Percentiles rank a stretch among this genome's conserved stretches.
phyloP scores from a whole-genome alignment of 2,888 invertebrate species.

The Apotomis capreana region DNA sequence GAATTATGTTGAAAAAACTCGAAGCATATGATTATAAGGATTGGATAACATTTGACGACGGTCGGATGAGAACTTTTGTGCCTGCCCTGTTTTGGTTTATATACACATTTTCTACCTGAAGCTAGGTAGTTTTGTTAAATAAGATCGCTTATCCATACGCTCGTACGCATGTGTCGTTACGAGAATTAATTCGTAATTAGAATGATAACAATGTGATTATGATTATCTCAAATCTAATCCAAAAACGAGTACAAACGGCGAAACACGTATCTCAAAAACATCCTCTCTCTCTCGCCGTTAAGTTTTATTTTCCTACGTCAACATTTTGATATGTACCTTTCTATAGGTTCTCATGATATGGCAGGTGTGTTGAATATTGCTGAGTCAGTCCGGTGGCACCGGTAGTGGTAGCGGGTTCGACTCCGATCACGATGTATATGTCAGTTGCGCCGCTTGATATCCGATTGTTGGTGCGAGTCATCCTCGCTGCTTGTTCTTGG shows the following conservation, averaged over 20 bases:
- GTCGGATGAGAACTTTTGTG: conserved; percentile 63
- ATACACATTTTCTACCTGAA: conserved; percentile 42
- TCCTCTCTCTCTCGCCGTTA: background rate
- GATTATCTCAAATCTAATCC: conserved; percentile 52
- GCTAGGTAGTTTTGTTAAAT: conserved; percentile 22
- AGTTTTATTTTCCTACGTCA: conserved; percentile 7
- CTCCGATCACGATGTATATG: conserved; percentile 81
- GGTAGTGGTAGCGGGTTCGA: conserved; percentile 80
- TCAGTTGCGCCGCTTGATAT: conserved; percentile 80
- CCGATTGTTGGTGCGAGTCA: conserved; percentile 75
- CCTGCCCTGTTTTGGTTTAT: conserved; percentile 54
- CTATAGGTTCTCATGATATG: conserved; percentile 45
- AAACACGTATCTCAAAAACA: background rate
- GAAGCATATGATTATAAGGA: conserved; percentile 77
- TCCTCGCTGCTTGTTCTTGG: conserved; percentile 58
- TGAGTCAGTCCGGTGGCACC: conserved; percentile 80
- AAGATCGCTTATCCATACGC: conserved; percentile 21
- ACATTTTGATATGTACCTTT: background rate
- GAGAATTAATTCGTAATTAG: conserved; percentile 62
- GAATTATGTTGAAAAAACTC: conserved; percentile 67
- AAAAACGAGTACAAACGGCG: background rate
- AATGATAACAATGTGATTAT: conserved; percentile 58
- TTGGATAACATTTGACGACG: conserved; percentile 81
- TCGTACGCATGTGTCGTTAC: conserved; percentile 43
- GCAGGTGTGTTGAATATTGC: conserved; percentile 76